Percentiles rank a stretch among this genome's conserved stretches.
Conservation (phyloP, 2,797 vertebrate genomes). For the Arvicola amphibius region DNA sequence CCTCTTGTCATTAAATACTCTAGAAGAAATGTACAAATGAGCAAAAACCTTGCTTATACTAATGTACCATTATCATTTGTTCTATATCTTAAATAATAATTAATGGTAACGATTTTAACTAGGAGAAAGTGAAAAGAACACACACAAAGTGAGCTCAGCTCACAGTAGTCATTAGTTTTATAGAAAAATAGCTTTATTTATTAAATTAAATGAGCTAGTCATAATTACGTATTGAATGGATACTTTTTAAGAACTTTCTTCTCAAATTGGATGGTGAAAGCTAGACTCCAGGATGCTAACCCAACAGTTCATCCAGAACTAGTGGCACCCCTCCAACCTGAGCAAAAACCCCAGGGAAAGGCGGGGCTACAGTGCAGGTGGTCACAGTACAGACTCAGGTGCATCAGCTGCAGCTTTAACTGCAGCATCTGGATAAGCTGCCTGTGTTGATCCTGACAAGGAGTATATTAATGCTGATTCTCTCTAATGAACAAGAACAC, state of each 20-base stretch:
- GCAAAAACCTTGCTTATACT: not conserved
- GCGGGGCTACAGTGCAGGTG: not conserved
- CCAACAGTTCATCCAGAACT: not conserved
- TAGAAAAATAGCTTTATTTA: not conserved
- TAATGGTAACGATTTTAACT: not conserved
- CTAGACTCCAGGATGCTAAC: not conserved
- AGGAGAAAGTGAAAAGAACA: not conserved
- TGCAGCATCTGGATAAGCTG: not conserved
- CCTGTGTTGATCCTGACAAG: not conserved
- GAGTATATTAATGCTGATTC: not conserved
- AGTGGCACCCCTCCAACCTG: not conserved
- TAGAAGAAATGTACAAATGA: not conserved
- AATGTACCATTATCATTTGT: not conserved
- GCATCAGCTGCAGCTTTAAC: not conserved
- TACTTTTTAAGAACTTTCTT: slow-evolving; percentile 13
- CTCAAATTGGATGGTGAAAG: slow-evolving; percentile 1
- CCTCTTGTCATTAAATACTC: not conserved
- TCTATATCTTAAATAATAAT: slow-evolving; percentile 30
- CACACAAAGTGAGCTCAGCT: slow-evolving; percentile 18
- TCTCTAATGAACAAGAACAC: not conserved
- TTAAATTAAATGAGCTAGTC: slow-evolving; percentile 34
- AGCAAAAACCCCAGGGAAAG: not conserved
- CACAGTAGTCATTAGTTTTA: not conserved
- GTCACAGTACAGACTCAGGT: not conserved
- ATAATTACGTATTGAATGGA: not conserved